Base-by-base conservation (phyloP, 2,797 vertebrate genomes). In the Catamblyrhynchus diadema region DNA sequence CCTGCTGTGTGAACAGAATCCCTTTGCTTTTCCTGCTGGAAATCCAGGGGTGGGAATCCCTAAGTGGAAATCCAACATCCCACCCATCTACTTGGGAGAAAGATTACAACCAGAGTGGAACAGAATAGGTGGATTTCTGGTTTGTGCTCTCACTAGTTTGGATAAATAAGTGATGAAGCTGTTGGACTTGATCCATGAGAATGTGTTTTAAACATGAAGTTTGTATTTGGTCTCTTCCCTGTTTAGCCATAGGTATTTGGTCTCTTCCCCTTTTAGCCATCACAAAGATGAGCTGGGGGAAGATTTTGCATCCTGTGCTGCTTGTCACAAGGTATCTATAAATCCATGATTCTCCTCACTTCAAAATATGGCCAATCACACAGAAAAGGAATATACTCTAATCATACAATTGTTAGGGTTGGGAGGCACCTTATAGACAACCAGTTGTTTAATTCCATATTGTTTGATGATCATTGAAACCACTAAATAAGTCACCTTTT, bases 291-390 rank as follows among this genome's bases (percentile, higher is more conserved):
- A 90, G 50, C 27, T 62, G 48, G 32, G 60, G 60, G 64, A 94
- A 81, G 33, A 8, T 22, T 72, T 84, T 56, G 70, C n/a, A 70
- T 57, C 24, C 39, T 66, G 32, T 65, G 28, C 35, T 89, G n/a
- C 42, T 92, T 86, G 47, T 90, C 86, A 42, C 37, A 53, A 51
- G 35, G 6, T 37, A 45, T 62, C 64, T 71, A 59, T n/a, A 94
- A 95, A 94, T 77, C n/a, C 2, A 2, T 32, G 5, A 11, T 64
- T 61, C 33, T 42, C 51, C 20, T 82, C 18, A 22, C 54, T 89
- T 41, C 33, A 95, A 35, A 57, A 78, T 65, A 12, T 60, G 66
- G 35, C 20, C 1, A 53, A 8, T 71, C 17, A 27, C 19, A 41
- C 35, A 37, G 32, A 22, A 56, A 86, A 88, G 60, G 24, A 65